phyloP scores from a whole-genome alignment of 2,797 vertebrate genomes.

The Parauchenoglanis punctatus region DNA sequence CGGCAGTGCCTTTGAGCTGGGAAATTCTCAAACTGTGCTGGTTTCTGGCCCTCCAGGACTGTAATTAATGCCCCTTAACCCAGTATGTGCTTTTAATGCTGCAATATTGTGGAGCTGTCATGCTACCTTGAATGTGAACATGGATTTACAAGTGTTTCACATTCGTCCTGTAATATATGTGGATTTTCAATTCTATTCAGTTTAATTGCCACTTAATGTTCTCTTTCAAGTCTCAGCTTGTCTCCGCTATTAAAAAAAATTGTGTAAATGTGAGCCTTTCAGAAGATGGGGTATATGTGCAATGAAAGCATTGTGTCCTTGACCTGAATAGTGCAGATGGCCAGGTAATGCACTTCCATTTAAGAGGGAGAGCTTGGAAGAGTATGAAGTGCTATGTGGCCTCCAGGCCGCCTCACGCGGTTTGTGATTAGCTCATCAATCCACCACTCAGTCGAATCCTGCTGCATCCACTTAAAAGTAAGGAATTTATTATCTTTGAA shows the following conservation, averaged over 20 bases:
- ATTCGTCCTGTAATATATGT: background rate
- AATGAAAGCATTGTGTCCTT: slow-evolving; percentile 14
- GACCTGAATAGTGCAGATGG: slow-evolving; percentile 53
- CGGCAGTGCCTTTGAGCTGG: background rate
- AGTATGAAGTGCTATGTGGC: slow-evolving; percentile 37
- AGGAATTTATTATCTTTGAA: background rate
- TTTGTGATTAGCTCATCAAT: slow-evolving; percentile 49
- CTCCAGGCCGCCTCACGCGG: slow-evolving; percentile 41
- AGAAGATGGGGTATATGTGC: background rate
- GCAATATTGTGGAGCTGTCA: background rate
- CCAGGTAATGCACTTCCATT: slow-evolving; percentile 37
- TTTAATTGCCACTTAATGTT: background rate
- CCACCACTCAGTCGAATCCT: slow-evolving; percentile 33
- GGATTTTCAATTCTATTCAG: background rate
- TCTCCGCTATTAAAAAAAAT: background rate
- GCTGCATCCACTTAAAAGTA: slow-evolving; percentile 38
- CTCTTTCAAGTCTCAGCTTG: background rate
- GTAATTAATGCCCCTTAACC: background rate
- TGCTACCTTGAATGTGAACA: background rate
- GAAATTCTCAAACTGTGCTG: background rate
- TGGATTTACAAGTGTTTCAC: background rate
- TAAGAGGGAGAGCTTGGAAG: slow-evolving; percentile 32
- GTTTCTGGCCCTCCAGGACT: background rate
- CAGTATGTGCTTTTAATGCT: background rate
- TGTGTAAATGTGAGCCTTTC: background rate